A percentile compares a stretch with the other conserved stretches of the same genome.
These are phyloP conservation scores for Cephonodes hylas DNA, from an alignment of 2,888 invertebrate genomes.

Conservation along the genomic window DNA sequence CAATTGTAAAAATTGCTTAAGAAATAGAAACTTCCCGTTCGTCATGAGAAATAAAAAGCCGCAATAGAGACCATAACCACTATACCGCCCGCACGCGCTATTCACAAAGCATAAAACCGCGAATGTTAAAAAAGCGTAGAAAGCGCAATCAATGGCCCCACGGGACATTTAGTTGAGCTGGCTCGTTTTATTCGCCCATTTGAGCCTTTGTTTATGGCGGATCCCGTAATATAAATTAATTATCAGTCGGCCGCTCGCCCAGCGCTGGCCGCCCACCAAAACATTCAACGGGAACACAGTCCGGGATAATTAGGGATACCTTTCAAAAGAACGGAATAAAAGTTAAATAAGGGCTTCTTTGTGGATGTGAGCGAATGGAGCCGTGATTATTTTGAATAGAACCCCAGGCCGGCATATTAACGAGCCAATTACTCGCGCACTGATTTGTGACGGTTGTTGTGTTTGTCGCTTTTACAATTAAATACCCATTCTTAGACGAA, in stretches of 20 bases:
- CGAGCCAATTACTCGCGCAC: not conserved
- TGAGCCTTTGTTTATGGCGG: constrained; percentile 41
- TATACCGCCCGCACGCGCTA: not conserved
- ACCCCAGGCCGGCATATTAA: not conserved
- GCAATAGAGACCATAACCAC: not conserved
- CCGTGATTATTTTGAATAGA: constrained; percentile 7
- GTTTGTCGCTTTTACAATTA: not conserved
- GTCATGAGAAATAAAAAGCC: no score
- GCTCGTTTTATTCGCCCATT: constrained; percentile 18
- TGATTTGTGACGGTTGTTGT: not conserved
- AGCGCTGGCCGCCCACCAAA: constrained; percentile 21
- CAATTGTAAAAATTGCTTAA: no score
- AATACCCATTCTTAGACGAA: not conserved
- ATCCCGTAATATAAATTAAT: constrained; percentile 47
- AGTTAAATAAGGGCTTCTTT: constrained; percentile 13
- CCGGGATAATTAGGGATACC: constrained; percentile 31
- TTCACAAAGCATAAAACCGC: not conserved
- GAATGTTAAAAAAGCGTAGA: constrained; percentile 10
- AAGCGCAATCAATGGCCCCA: constrained; percentile 1
- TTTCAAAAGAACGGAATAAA: constrained; percentile 14
- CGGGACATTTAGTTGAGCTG: constrained; percentile 22
- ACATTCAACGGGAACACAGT: constrained; percentile 30
- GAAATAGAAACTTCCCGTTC: no score
- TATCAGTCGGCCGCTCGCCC: constrained; percentile 30
- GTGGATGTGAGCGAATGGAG: constrained; percentile 10